Percentiles rank a stretch among this genome's conserved stretches.
phyloP scores from a whole-genome alignment of 2,797 vertebrate species.

The Semaprochilodus insignis region DNA sequence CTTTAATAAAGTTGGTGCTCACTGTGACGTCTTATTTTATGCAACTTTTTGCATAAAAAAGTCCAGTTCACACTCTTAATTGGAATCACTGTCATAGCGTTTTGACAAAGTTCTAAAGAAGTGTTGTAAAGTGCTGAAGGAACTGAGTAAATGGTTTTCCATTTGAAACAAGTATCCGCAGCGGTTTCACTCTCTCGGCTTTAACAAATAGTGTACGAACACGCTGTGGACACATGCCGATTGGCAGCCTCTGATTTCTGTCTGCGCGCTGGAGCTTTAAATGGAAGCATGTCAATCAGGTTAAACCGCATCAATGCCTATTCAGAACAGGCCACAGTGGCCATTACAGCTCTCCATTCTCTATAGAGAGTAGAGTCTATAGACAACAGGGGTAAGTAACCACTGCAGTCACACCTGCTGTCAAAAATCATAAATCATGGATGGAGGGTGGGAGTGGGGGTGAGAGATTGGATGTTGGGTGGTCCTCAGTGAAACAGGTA shows the following conservation, averaged over 20 bases:
- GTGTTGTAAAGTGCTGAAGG: neutral
- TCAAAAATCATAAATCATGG: neutral
- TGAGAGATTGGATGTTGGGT: neutral
- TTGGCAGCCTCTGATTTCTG: conserved; percentile 29
- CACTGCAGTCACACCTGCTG: conserved; percentile 33
- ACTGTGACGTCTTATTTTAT: neutral
- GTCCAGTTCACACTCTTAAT: neutral
- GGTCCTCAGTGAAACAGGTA: neutral
- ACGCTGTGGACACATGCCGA: conserved; percentile 25
- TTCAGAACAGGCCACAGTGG: conserved; percentile 16
- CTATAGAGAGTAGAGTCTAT: neutral
- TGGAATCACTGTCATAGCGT: neutral
- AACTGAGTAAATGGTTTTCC: conserved; percentile 21
- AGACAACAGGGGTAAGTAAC: conserved; percentile 12
- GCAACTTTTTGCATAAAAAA: neutral
- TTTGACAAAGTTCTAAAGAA: neutral
- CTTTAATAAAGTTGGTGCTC: neutral
- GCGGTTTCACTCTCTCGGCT: conserved; percentile 15
- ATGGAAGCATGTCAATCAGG: conserved; percentile 47
- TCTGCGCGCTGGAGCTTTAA: conserved; percentile 34
- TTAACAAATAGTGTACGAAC: conserved; percentile 38
- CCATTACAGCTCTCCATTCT: neutral
- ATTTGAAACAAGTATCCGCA: conserved; percentile 14
- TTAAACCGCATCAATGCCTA: conserved; percentile 42
- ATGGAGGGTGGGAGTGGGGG: no score